Conservation (phyloP, 1,140 invertebrate genomes). For the Marisa cornuarietis region DNA sequence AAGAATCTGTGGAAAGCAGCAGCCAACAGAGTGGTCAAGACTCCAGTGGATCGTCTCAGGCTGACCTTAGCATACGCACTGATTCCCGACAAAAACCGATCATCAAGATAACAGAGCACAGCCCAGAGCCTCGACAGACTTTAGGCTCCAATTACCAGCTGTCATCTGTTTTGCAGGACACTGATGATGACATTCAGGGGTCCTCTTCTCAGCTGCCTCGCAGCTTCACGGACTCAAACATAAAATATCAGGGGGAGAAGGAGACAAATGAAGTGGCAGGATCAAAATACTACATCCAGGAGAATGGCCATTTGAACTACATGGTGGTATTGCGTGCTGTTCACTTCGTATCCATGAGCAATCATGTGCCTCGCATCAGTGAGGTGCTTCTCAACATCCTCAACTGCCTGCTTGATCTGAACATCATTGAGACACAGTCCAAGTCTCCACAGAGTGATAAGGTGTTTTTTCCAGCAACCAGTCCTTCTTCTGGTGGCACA, state of each 20-base stretch:
- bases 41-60: conserved; percentile 43
- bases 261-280: conserved; percentile 73
- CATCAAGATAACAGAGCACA: conserved; percentile 95
- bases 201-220: conserved; percentile 64
- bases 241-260: conserved; percentile 84
- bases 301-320: conserved; percentile 92
- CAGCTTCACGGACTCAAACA: conserved; percentile 94
- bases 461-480: conserved; percentile 20
- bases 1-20: conserved; percentile 44
- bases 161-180: conserved; percentile 7
- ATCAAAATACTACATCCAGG: conserved; percentile 90
- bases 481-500: conserved; percentile 14
- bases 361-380: conserved; percentile 85
- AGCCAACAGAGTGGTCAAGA: conserved; percentile 50
- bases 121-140: conserved; percentile 33
- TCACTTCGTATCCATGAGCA: conserved; percentile 82
- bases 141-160: conserved; percentile 25
- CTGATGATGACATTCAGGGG: conserved; percentile 23
- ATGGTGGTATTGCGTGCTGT: conserved; percentile 87
- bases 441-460: conserved; percentile 29
- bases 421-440: conserved; percentile 70
- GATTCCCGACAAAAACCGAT: conserved; percentile 78
- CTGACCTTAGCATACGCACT: conserved; percentile 15
- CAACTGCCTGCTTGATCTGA: conserved; percentile 88
- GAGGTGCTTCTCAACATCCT: conserved; percentile 90